Base-by-base conservation (phyloP, 2,888 invertebrate species). In the Philaethria dido region DNA sequence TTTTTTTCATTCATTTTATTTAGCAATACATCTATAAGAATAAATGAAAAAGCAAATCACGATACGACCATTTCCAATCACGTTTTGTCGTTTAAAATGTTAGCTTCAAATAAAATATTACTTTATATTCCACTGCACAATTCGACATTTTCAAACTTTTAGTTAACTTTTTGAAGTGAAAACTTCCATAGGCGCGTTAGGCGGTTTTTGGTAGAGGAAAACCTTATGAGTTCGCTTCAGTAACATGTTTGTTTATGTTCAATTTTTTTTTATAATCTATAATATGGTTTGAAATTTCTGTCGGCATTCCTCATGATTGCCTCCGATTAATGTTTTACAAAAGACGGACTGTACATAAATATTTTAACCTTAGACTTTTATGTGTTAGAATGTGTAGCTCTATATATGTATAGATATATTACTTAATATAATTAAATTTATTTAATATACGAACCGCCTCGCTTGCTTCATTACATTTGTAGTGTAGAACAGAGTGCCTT, bases 401-500 rank as follows among this genome's bases (percentile, higher is more conserved):
- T 1, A 16, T n/a, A 22, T 29, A 2, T 29, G 5, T 55, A 18
- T 18, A n/a, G n/a, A n/a, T 55, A 18, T 18, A 57, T 39, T 22
- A 8, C 5, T n/a, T 39, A 11, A 20, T 11, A n/a, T 20, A 9
- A 39, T 22, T 39, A 39, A 57, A 57, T 57, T 57, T 39, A 57
- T 57, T 57, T 42, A 42, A 42, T 39, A 22, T 57, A 39, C 39
- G 55, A 22, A 4, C 36, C 33, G 16, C 36, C 50, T 50, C n/a
- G 25, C 29, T n/a, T 25, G 22, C 55, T n/a, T 55, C 55, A 55
- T 22, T 55, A 22, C n/a, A 55, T 14, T 55, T n/a, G 20, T 36
- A 55, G 55, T 39, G 65, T 68, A 73, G 69, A 75, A 75, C 75
- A 69, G 73, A 73, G 70, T 74, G 73, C 66, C 72, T 73, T 75